Conservation (phyloP, 2,888 invertebrate genomes). For the Acheta domesticus region DNA sequence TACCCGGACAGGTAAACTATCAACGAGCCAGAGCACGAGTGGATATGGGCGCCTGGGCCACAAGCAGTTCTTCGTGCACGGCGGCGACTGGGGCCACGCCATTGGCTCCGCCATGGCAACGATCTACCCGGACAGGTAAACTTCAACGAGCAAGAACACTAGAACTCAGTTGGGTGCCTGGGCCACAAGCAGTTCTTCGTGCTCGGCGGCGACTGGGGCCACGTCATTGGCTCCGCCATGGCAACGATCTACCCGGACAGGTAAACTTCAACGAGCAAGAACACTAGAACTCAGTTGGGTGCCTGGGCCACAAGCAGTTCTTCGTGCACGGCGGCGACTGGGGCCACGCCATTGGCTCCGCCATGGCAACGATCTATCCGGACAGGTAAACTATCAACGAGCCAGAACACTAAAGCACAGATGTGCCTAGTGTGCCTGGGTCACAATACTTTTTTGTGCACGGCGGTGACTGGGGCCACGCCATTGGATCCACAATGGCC, state of each 20-base stretch:
- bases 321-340: no score
- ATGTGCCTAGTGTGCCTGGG: no score
- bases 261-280: no score
- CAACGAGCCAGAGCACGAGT: neutral
- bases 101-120: conserved; percentile 61
- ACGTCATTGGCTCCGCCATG: conserved; percentile 58
- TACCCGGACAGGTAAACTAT: conserved; percentile 55
- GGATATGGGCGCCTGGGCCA: conserved; percentile 47
- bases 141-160: conserved; percentile 39
- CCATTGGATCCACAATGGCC: conserved; percentile 60
- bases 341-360: no score
- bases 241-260: conserved; percentile 46
- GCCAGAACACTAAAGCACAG: no score
- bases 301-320: no score
- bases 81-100: conserved; percentile 33
- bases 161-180: no score
- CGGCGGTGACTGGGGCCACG: conserved; percentile 80
- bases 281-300: no score
- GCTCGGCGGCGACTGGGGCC: conserved; percentile 83
- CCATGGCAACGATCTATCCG: no score
- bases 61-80: conserved; percentile 42
- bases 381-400: no score
- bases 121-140: conserved; percentile 52
- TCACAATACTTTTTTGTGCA: conserved; percentile 48
- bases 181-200: conserved; percentile 63